Evolutionary conservation across 2,113 vertebrate species (phyloP).

Genomic region (Elephas maximus): DNA sequence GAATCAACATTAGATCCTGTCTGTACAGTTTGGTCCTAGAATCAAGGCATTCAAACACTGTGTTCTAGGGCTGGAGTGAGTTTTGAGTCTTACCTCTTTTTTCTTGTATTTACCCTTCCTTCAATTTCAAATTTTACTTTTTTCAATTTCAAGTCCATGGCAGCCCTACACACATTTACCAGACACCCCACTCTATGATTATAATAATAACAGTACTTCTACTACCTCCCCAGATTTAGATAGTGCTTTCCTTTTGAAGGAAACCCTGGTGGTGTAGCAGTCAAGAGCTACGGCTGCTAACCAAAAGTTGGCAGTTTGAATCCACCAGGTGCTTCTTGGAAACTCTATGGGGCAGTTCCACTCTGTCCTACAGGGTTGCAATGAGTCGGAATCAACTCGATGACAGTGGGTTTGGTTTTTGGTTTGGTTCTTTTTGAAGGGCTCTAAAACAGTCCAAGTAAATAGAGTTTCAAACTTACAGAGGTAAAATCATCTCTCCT

Average conservation of each 20-base stretch:
- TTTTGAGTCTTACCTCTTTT: background rate
- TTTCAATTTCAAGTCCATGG: background rate
- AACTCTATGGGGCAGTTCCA: no score
- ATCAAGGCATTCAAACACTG: background rate
- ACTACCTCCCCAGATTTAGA: background rate
- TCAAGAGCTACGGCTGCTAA: no score
- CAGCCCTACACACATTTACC: background rate
- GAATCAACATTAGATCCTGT: background rate
- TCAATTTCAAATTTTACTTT: background rate
- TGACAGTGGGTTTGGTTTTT: no score
- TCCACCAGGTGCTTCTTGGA: no score
- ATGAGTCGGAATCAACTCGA: no score
- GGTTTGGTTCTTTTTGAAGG: background rate
- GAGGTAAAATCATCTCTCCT: background rate
- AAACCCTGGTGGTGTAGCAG: no score
- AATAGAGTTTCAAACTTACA: background rate
- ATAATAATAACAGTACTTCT: conserved; percentile 31
- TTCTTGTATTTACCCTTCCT: background rate
- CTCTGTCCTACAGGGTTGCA: no score
- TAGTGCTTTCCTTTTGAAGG: conserved; percentile 9
- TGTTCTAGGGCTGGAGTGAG: background rate
- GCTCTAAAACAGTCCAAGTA: background rate
- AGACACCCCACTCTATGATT: background rate
- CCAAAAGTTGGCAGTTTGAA: no score
- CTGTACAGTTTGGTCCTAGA: background rate